These are phyloP conservation scores for Trichechus manatus DNA, from an alignment of 2,113 vertebrate species.

Conservation along the genomic window DNA sequence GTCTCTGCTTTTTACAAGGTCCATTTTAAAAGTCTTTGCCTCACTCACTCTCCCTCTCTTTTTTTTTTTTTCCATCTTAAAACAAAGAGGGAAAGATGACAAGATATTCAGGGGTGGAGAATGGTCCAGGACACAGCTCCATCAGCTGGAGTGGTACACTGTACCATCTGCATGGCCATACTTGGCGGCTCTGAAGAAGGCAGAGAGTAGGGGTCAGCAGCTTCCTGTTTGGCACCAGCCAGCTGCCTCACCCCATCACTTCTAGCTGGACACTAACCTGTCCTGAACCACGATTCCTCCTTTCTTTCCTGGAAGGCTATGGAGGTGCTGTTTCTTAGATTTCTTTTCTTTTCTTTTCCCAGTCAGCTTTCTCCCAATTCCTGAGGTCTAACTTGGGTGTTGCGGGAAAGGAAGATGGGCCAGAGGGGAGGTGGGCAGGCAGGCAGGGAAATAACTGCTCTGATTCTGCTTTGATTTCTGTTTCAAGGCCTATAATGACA, in stretches of 20 bases:
- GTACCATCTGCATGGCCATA: not conserved
- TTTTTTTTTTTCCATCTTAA: slow-evolving; percentile 6
- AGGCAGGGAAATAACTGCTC: slow-evolving; percentile 59
- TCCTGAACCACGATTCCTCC: slow-evolving; percentile 24
- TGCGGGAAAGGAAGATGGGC: not conserved
- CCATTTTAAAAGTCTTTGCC: not conserved
- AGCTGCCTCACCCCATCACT: not conserved
- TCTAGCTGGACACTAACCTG: not conserved
- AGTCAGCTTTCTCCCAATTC: not conserved
- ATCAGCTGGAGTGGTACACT: not conserved
- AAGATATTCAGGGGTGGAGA: not conserved
- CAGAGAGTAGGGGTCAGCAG: not conserved
- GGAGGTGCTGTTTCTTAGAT: not conserved
- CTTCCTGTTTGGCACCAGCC: not conserved
- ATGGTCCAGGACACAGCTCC: not conserved
- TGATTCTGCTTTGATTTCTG: slow-evolving; percentile 72
- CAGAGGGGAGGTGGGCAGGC: not conserved
- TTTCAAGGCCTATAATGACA: slow-evolving; percentile 64
- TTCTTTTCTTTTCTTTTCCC: not conserved
- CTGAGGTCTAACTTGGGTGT: not conserved
- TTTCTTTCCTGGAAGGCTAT: not conserved
- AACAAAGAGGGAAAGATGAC: slow-evolving; percentile 29
- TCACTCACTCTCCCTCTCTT: too few species aligned
- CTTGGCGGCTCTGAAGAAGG: not conserved
- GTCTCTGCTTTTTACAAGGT: not conserved